Evolutionary conservation across 2,888 invertebrate genomes (phyloP).

Genomic region (Athripsodes cinereus): DNA sequence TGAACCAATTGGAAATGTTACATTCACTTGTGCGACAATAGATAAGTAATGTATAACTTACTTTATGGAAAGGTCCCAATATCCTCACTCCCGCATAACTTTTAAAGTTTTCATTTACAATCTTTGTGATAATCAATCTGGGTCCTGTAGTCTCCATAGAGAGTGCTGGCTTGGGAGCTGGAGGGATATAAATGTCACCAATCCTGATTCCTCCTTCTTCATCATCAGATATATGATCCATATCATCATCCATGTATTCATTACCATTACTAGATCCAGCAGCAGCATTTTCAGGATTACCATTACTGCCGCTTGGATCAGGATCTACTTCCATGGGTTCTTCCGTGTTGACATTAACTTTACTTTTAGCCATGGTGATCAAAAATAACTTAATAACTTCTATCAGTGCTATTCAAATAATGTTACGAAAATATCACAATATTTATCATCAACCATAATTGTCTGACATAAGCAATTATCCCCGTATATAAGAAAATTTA

Average conservation of each 20-base stretch:
- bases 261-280: background rate
- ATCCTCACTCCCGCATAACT: constrained; percentile 82
- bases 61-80: constrained; percentile 95
- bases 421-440: background rate
- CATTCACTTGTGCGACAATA: too few relatives aligned
- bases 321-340: constrained; percentile 5
- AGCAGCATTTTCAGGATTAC: background rate
- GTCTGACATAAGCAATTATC: background rate
- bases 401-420: background rate
- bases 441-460: background rate
- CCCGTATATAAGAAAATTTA: too few relatives aligned
- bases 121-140: constrained; percentile 83
- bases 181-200: constrained; percentile 81
- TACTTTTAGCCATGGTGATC: background rate
- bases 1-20: too few relatives aligned
- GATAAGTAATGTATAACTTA: too few relatives aligned
- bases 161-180: constrained; percentile 62
- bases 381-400: background rate
- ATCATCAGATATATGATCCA: constrained; percentile 47
- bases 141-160: constrained; percentile 72
- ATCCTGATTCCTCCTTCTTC: constrained; percentile 68
- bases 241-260: constrained; percentile 31
- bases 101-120: constrained; percentile 92
- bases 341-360: background rate
- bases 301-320: background rate